Evolutionary conservation across 2,113 vertebrate species (phyloP).

Genomic region (Saccopteryx bilineata): DNA sequence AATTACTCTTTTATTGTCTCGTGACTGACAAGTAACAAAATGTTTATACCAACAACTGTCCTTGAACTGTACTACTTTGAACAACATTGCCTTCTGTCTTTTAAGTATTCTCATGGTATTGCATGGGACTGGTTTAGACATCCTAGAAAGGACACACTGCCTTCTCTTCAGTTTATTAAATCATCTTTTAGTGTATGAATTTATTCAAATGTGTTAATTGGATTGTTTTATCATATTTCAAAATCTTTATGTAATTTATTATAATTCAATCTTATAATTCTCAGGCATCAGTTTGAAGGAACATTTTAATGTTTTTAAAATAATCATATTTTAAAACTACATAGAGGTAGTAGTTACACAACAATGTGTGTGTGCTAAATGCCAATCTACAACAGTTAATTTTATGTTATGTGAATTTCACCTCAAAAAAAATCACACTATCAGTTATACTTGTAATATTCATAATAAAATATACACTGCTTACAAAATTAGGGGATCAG

Average conservation of each 20-base stretch:
- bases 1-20: background rate
- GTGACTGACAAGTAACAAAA: background rate
- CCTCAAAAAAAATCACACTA: background rate
- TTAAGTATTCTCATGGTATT: background rate
- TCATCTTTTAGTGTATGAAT: background rate
- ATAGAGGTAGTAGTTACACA: background rate
- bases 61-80: background rate
- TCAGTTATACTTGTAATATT: background rate
- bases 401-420: background rate
- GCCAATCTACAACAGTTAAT: conserved; percentile 11
- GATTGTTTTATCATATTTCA: background rate
- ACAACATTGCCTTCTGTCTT: background rate
- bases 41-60: background rate
- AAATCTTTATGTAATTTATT: background rate
- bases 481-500: too few relatives aligned
- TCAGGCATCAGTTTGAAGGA: background rate
- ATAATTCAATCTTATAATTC: background rate
- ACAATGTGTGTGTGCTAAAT: background rate
- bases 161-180: background rate
- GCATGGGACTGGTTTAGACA: background rate
- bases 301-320: background rate
- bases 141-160: background rate
- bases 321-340: background rate
- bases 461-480: background rate
- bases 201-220: background rate